Evolutionary conservation across 2,113 vertebrate genomes (phyloP), one percentile per base, ranked within the genome.

Genomic region (Damaliscus lunatus): DNA sequence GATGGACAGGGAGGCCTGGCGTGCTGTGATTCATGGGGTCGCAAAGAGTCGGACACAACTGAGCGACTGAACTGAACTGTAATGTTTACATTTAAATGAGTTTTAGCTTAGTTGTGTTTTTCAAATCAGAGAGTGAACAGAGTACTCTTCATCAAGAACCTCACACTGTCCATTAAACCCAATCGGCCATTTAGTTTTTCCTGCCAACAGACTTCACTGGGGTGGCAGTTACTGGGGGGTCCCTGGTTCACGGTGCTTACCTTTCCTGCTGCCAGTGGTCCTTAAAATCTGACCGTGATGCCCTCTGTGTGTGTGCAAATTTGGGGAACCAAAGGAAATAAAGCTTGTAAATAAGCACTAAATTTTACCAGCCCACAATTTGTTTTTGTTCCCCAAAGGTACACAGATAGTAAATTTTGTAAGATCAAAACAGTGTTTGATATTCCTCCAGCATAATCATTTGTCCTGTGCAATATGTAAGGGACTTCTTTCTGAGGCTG

Each of bases 351-450:
- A 96, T 93, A 96, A 83, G 91, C 93, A 81, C 96, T 97, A 93
- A 93, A 91, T 90, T 77, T 87, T 57, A 87, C 88, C 74, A 92
- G 50, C 84, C 87, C 92, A 60, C 96, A 92, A 74, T 96, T 89
- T 93, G 95, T 93, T 94, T 98, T 96, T 96, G 71, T 74, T 90
- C 71, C 80, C 88, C 27, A 92, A 62, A 88, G 74, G 87, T 90
- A 97, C 97, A 96, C 87, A 96, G 91, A 94, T 95, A 97, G 53
- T 98, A 97, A 97, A 98, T 87, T 96, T 87, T 95, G 31, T 96
- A 83, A 91, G 62, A 95, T 97, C 87, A 94, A 96, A 95, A 95
- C 86, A 90, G 82, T 7, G 78, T 89, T 77, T 78, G 80, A 48
- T 81, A 29, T 93, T 92, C 87, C 87, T 43, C 88, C 94, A 84